Conservation (phyloP, 2,113 vertebrate genomes). For the Melanocharis versteri region DNA sequence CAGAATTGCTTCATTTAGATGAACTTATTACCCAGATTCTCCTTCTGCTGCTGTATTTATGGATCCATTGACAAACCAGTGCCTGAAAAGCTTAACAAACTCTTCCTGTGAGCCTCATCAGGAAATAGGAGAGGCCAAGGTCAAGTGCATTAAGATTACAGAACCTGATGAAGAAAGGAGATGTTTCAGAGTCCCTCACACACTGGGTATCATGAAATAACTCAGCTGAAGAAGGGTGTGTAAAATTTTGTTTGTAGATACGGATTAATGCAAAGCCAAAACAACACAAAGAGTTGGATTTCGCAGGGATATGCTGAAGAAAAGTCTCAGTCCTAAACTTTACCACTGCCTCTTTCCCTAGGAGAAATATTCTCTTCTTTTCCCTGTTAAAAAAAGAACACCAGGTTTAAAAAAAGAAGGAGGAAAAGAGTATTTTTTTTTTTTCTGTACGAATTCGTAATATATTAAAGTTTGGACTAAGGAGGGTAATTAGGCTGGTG, state of each 20-base stretch:
- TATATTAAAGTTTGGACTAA: slow-evolving; percentile 2
- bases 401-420: not conserved
- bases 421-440: not conserved
- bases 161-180: not conserved
- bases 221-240: not conserved
- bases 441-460: not conserved
- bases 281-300: not conserved
- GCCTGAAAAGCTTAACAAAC: not conserved
- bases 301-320: not conserved
- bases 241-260: not conserved
- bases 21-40: not conserved
- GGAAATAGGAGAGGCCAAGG: not conserved
- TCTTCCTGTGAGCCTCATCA: not conserved
- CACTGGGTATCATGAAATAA: not conserved
- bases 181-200: not conserved
- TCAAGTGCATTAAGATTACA: slow-evolving; percentile 4
- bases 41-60: not conserved
- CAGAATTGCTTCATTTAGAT: slow-evolving; percentile 2
- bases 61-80: not conserved
- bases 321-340: not conserved
- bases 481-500: slow-evolving; percentile 39
- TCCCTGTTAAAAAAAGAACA: not conserved
- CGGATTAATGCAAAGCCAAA: not conserved
- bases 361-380: not conserved
- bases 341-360: not conserved